Conservation (phyloP, 2,888 invertebrate genomes). For the Dasysyrphus albostriatus region DNA sequence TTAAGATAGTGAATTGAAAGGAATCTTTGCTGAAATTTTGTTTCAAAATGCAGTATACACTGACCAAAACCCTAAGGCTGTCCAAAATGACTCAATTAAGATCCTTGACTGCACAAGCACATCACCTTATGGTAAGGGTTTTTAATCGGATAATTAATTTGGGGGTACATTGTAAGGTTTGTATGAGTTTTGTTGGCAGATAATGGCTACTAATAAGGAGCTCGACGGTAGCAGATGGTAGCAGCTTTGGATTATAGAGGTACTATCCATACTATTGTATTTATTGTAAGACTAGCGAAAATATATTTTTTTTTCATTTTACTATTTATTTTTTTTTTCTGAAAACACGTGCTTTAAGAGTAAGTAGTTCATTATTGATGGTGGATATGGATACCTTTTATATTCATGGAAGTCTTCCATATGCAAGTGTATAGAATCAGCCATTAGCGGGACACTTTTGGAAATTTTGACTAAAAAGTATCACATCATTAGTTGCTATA, state of each 20-base stretch:
- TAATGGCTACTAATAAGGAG: slow-evolving; percentile 67
- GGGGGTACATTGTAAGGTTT: slow-evolving; percentile 39
- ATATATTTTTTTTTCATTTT: slow-evolving; percentile 10
- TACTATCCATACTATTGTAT: too few species aligned
- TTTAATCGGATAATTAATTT: slow-evolving; percentile 73
- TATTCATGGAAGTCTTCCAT: too few species aligned
- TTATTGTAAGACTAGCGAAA: too few species aligned
- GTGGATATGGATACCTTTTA: background rate
- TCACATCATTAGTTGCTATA: too few species aligned
- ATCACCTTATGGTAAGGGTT: slow-evolving; percentile 41
- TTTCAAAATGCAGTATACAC: slow-evolving; percentile 21
- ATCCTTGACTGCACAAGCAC: slow-evolving; percentile 61
- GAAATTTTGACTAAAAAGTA: too few species aligned
- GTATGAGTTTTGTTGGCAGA: slow-evolving; percentile 53
- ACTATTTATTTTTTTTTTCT: background rate
- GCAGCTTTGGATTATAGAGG: background rate
- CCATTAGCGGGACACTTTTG: too few species aligned
- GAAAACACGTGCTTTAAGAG: background rate
- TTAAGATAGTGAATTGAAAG: slow-evolving; percentile 32
- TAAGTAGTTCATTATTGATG: background rate
- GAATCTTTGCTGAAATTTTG: slow-evolving; percentile 4
- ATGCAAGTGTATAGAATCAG: too few species aligned
- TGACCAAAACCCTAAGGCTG: slow-evolving; percentile 44
- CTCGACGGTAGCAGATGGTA: slow-evolving; percentile 41
- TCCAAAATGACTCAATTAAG: slow-evolving; percentile 52